Conservation (phyloP, 2,113 vertebrate species). For the Willisornis vidua region DNA sequence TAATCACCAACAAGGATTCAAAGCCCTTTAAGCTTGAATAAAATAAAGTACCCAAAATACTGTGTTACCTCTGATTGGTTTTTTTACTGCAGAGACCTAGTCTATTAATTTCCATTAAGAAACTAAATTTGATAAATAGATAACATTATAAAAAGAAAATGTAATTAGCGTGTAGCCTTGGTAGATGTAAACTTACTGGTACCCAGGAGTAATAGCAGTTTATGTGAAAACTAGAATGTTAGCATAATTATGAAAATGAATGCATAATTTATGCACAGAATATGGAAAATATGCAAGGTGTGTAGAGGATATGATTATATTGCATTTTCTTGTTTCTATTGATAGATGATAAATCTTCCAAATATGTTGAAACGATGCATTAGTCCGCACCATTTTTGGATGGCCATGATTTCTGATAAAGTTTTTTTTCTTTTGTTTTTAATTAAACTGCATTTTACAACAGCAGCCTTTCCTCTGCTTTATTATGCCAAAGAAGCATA, state of each 20-base stretch:
- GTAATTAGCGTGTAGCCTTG: constrained; percentile 52
- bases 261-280: constrained; percentile 69
- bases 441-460: constrained; percentile 75
- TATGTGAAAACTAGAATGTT: constrained; percentile 68
- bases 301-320: constrained; percentile 47
- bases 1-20: not conserved
- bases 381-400: constrained; percentile 47
- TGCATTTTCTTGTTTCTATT: constrained; percentile 56
- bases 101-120: constrained; percentile 68
- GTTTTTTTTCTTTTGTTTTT: constrained; percentile 73
- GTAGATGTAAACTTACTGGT: constrained; percentile 64
- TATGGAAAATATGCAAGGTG: constrained; percentile 63
- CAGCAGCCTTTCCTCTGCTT: constrained; percentile 58
- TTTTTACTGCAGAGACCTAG: constrained; percentile 13
- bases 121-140: constrained; percentile 60
- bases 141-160: constrained; percentile 64
- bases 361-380: constrained; percentile 30
- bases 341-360: constrained; percentile 64
- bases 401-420: constrained; percentile 60
- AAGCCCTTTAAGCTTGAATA: not conserved
- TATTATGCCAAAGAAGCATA: constrained; percentile 75
- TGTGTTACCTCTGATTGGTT: not conserved
- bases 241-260: constrained; percentile 74
- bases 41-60: not conserved
- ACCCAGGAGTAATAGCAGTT: constrained; percentile 70